Base-by-base conservation (phyloP, 53 echinoderm and acorn worm genomes). In the Paracentrotus lividus region DNA sequence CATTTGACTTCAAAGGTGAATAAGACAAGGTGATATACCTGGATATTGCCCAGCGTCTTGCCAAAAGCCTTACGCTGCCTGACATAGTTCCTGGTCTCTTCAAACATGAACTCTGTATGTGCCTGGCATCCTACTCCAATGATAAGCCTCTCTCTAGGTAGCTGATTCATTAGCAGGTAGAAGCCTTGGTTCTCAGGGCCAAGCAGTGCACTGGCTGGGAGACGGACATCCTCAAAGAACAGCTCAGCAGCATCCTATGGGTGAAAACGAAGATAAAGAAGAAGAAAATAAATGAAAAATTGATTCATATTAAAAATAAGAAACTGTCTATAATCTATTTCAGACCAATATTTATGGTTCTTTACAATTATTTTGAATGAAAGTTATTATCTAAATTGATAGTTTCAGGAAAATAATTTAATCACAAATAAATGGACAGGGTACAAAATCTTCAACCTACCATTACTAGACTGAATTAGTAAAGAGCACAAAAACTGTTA, bases 191-290 rank as follows among this genome's bases (percentile, higher is more conserved):
- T 95, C 54, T 88, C 94, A 90, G 85, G 88, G 0, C 97, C 97
- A 6, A 97, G 57, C 44, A 97, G 38, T 34, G 97, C 95, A 86
- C 84, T 88, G 33, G 94, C 76, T 2, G 97, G 97, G 9, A 97
- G 94, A 32, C 97, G 92, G 1, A 97, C 97, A 95, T 97, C 97
- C 57, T 97, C 95, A 85, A 97, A 97, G 93, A 95, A 97, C 26
- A 97, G 45, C 81, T 97, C 96, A 60, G 89, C 68, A 51, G 93
- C 69, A 51, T 97, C 97, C 97, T 97, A n/a, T n/a, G 85, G 36
- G 33, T 89, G 27, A 5, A 49, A 81, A 16, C n/a, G 10, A 49
- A 29, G 9, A 49, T 14, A 85, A 85, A 42, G 43, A 78, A 36
- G n/a, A 43, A 78, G 6, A 42, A 29, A 29, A 29, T 10, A 64